These are phyloP conservation scores for Coptodon bakossiorum DNA, from an alignment of 2,113 vertebrate species.

Conservation along the genomic window DNA sequence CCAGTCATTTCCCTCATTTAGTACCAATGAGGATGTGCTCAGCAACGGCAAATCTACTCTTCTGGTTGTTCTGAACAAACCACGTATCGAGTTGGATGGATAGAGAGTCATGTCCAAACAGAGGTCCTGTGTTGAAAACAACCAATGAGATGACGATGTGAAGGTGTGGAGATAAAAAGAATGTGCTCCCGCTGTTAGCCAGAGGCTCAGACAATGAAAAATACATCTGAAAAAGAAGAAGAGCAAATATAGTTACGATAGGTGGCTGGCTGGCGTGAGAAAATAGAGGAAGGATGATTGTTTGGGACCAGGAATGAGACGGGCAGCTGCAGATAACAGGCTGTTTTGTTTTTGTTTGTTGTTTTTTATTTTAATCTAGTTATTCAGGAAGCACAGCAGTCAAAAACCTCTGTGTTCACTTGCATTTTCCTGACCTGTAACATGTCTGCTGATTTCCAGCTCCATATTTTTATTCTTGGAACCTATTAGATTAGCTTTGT, in stretches of 20 bases:
- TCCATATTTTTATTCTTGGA: background rate
- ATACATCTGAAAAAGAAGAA: background rate
- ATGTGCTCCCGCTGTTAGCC: background rate
- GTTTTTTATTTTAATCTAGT: background rate
- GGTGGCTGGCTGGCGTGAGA: background rate
- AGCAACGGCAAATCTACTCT: background rate
- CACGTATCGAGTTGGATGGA: background rate
- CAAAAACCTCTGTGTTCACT: background rate
- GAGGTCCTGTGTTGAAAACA: background rate
- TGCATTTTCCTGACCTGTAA: background rate
- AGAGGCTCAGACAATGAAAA: background rate
- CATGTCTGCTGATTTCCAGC: background rate
- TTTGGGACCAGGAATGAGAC: background rate
- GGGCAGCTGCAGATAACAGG: background rate
- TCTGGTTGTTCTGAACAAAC: background rate
- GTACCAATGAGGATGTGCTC: background rate
- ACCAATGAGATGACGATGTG: background rate
- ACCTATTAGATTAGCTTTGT: background rate
- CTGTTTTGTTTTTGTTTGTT: background rate
- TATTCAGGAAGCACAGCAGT: background rate
- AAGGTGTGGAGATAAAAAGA: background rate
- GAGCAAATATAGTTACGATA: background rate
- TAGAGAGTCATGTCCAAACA: background rate
- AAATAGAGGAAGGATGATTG: background rate
- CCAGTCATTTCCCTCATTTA: background rate